These are phyloP conservation scores for Nettapus auritus DNA, from an alignment of 2,113 vertebrate genomes.

Conservation along the genomic window DNA sequence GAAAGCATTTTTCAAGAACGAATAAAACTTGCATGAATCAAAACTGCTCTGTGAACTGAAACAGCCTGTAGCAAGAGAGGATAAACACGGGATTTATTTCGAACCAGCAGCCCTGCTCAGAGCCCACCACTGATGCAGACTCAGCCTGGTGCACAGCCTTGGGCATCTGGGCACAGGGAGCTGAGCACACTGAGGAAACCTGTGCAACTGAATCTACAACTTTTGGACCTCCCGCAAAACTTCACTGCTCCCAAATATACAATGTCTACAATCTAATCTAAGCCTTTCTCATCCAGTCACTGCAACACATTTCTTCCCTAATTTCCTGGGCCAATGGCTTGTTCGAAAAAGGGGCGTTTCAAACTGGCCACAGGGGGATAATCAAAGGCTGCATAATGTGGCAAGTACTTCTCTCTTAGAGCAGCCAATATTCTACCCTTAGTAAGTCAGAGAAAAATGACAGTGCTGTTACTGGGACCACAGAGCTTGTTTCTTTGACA, in stretches of 20 bases:
- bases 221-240: not conserved
- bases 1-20: not conserved
- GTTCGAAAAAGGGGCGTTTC: not conserved
- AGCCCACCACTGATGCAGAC: not conserved
- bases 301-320: not conserved
- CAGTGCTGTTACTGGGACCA: not conserved
- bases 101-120: not conserved
- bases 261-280: not conserved
- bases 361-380: not conserved
- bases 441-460: not conserved
- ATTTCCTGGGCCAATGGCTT: not conserved
- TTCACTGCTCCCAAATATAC: not conserved
- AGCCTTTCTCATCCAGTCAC: not conserved
- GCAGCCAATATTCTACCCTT: not conserved
- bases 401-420: not conserved
- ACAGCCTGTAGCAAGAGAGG: fast-evolving
- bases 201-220: not conserved
- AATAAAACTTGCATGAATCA: not conserved
- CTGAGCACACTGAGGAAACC: not conserved
- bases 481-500: not conserved
- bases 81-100: not conserved
- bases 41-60: not conserved
- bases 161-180: not conserved
- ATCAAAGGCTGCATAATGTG: not conserved
- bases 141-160: not conserved